Percentiles rank a stretch among this genome's conserved stretches.
phyloP scores from a whole-genome alignment of 1,140 invertebrate species.

The Eciton burchellii region DNA sequence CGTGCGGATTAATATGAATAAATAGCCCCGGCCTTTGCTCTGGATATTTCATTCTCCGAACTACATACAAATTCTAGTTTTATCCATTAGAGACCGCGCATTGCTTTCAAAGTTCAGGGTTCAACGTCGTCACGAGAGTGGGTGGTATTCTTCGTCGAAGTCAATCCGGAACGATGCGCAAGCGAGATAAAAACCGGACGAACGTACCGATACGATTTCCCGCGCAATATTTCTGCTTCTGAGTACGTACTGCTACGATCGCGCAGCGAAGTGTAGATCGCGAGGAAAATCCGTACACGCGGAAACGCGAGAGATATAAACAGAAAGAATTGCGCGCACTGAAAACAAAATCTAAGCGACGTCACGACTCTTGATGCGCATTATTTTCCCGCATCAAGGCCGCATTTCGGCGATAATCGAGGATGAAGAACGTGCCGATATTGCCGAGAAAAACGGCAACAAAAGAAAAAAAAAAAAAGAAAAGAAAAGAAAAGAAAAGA shows the following conservation, averaged over 20 bases:
- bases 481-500: too few species aligned
- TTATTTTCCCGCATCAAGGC: too few species aligned
- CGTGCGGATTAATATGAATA: neutral
- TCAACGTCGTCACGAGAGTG: conserved; percentile 6
- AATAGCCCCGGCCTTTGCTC: neutral
- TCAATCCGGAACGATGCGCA: neutral
- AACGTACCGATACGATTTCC: neutral
- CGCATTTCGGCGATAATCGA: too few species aligned
- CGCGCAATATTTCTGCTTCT: conserved; percentile 38
- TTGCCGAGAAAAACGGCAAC: too few species aligned
- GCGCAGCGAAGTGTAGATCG: conserved; percentile 18
- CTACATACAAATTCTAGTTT: conserved; percentile 5
- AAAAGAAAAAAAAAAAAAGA: too few species aligned
- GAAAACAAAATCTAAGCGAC: neutral
- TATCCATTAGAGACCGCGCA: neutral
- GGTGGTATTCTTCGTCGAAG: neutral
- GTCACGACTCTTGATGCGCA: too few species aligned
- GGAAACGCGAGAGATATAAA: conserved; percentile 18
- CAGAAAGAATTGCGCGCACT: neutral
- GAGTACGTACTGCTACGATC: conserved; percentile 42
- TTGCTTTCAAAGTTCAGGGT: conserved; percentile 63
- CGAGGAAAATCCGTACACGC: conserved; percentile 12
- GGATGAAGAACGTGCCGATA: too few species aligned
- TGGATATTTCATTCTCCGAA: neutral
- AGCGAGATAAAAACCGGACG: conserved; percentile 16